These are phyloP conservation scores for Caenorhabditis uteleia DNA, from an alignment of 2,888 invertebrate genomes.

Conservation along the genomic window DNA sequence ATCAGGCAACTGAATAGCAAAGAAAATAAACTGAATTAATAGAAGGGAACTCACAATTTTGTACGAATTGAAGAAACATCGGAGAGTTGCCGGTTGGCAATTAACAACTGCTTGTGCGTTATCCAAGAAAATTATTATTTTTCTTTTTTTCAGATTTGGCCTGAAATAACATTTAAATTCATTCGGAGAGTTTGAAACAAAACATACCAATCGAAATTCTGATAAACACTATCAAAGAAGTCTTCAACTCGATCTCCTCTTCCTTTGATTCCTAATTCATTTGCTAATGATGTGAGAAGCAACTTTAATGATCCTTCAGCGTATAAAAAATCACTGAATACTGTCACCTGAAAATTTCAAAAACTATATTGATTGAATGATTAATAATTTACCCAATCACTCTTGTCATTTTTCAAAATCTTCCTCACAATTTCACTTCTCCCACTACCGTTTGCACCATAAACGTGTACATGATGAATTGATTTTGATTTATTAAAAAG, in stretches of 20 bases:
- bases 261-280: slow-evolving; percentile 17
- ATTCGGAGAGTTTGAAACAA: no score
- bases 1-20: slow-evolving; percentile 15
- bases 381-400: slow-evolving; percentile 17
- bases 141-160: slow-evolving; percentile 13
- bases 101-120: slow-evolving; percentile 29
- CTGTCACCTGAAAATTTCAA: slow-evolving; percentile 6
- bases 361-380: neutral
- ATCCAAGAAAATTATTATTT: slow-evolving; percentile 27
- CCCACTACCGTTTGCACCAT: slow-evolving; percentile 28
- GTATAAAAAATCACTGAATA: slow-evolving; percentile 25
- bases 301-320: slow-evolving; percentile 29
- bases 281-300: slow-evolving; percentile 18
- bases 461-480: slow-evolving; percentile 30
- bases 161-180: no score
- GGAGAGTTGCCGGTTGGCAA: slow-evolving; percentile 15
- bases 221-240: slow-evolving; percentile 19
- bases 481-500: slow-evolving; percentile 22
- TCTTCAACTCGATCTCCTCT: slow-evolving; percentile 20
- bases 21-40: neutral
- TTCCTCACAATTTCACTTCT: slow-evolving; percentile 24
- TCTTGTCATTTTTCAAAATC: slow-evolving; percentile 3
- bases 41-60: slow-evolving; percentile 8
- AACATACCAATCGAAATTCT: slow-evolving; percentile 21
- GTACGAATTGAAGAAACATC: slow-evolving; percentile 27